A percentile compares a stretch with the other conserved stretches of the same genome.
These are phyloP conservation scores for Microcebus griseorufus DNA, from an alignment of 2,113 vertebrate species.

Conservation along the genomic window DNA sequence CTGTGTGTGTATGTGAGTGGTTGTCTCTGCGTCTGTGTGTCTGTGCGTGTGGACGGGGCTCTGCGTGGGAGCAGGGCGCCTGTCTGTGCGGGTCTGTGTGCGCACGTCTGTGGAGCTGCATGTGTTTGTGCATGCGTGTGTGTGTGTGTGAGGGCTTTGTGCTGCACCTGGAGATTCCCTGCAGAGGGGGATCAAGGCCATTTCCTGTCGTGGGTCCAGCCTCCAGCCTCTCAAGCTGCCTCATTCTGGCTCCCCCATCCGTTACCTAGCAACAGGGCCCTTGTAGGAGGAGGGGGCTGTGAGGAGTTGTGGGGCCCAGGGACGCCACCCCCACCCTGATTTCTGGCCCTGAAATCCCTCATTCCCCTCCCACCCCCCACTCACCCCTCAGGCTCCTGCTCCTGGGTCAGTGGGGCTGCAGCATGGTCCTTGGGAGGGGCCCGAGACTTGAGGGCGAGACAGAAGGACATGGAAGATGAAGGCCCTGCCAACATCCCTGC, in stretches of 20 bases:
- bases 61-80: neutral
- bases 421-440: constrained; percentile 62
- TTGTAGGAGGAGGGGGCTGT: constrained; percentile 62
- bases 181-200: constrained; percentile 74
- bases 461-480: constrained; percentile 14
- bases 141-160: neutral
- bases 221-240: constrained; percentile 76
- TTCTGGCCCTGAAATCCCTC: constrained; percentile 54
- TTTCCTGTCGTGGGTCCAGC: constrained; percentile 75
- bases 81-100: neutral
- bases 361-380: neutral
- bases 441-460: constrained; percentile 47
- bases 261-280: constrained; percentile 79
- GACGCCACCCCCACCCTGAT: constrained; percentile 47
- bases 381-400: constrained; percentile 58
- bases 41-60: neutral
- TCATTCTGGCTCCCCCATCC: constrained; percentile 72
- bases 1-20: neutral
- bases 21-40: neutral
- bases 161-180: constrained; percentile 72
- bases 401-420: constrained; percentile 49
- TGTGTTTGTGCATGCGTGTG: neutral
- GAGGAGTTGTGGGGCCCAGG: constrained; percentile 56
- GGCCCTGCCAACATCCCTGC: constrained; percentile 17
- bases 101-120: neutral